Evolutionary conservation across 2,797 vertebrate species (phyloP).

Genomic region (Gymnocypris eckloni): DNA sequence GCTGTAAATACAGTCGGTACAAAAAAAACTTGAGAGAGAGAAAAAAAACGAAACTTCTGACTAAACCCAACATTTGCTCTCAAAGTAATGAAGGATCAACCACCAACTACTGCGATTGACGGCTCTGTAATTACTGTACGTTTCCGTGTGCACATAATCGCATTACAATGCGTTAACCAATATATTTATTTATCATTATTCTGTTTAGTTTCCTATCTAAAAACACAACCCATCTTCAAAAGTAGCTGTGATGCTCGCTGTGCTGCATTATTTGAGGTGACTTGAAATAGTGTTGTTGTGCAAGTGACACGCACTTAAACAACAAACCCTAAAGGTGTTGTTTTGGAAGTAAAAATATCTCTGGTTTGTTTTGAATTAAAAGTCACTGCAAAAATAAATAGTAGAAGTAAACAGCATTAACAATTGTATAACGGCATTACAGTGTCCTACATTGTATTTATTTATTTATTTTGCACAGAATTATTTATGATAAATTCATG

Average conservation of each 20-base stretch:
- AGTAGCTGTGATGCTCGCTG: conserved; percentile 65
- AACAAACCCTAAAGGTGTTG: conserved; percentile 81
- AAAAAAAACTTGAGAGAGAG: conserved; percentile 64
- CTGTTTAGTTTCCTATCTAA: conserved; percentile 80
- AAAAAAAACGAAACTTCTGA: conserved; percentile 70
- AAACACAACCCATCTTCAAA: conserved; percentile 74
- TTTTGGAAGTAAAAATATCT: conserved; percentile 83
- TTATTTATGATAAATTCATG: conserved; percentile 45
- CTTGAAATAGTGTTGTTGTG: conserved; percentile 75
- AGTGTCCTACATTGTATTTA: background rate
- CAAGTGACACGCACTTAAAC: conserved; percentile 70
- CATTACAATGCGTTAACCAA: conserved; percentile 80
- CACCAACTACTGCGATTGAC: conserved; percentile 73
- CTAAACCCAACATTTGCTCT: conserved; percentile 59
- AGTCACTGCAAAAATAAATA: conserved; percentile 85
- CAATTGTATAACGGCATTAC: conserved; percentile 16
- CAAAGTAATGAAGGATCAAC: conserved; percentile 60
- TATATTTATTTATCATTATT: conserved; percentile 77
- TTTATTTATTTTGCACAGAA: background rate
- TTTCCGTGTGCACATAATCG: conserved; percentile 65
- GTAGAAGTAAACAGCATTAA: conserved; percentile 62
- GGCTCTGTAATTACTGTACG: conserved; percentile 71
- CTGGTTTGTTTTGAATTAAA: conserved; percentile 87
- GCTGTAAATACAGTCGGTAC: conserved; percentile 69
- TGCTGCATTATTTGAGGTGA: conserved; percentile 74